A percentile compares a stretch with the other conserved stretches of the same genome.
Evolutionary conservation across 2,113 vertebrate species (phyloP).

Genomic region (Meles meles): DNA sequence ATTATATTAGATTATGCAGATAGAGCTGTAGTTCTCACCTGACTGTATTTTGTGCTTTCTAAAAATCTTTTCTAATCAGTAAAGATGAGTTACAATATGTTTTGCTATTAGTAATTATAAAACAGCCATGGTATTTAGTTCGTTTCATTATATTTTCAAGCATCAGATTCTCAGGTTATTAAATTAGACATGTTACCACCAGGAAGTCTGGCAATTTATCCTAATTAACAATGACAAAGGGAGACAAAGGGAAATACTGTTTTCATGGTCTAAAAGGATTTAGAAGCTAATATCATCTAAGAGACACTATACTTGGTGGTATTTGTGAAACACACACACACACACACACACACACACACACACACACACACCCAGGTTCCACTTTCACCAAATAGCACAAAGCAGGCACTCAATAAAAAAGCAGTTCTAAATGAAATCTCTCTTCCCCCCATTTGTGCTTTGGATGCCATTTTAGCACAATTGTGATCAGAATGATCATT

Average conservation of each 20-base stretch:
- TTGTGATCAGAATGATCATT: conserved; percentile 38
- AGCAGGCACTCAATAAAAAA: neutral
- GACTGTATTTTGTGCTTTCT: conserved; percentile 36
- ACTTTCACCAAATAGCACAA: neutral
- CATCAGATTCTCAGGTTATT: conserved; percentile 62
- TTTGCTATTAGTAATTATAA: conserved; percentile 67
- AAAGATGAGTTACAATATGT: conserved; percentile 66
- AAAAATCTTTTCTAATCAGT: conserved; percentile 60
- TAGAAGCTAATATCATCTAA: conserved; percentile 2
- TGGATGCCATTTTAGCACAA: conserved; percentile 51
- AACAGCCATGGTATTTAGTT: conserved; percentile 58
- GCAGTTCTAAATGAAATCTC: neutral
- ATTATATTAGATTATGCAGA: conserved; percentile 48
- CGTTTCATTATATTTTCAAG: conserved; percentile 72
- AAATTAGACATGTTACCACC: conserved; percentile 67
- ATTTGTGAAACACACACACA: neutral
- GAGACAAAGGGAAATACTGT: conserved; percentile 44
- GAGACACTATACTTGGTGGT: neutral
- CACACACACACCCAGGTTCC: neutral
- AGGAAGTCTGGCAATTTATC: conserved; percentile 51
- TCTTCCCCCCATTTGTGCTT: neutral
- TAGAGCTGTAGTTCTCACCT: conserved; percentile 17
- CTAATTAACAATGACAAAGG: conserved; percentile 66
- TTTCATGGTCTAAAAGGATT: conserved; percentile 47
- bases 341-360: neutral